Evolutionary conservation across 2,888 invertebrate genomes (phyloP), one percentile per base, ranked within the genome.

Genomic region (Yponomeuta malinellus): DNA sequence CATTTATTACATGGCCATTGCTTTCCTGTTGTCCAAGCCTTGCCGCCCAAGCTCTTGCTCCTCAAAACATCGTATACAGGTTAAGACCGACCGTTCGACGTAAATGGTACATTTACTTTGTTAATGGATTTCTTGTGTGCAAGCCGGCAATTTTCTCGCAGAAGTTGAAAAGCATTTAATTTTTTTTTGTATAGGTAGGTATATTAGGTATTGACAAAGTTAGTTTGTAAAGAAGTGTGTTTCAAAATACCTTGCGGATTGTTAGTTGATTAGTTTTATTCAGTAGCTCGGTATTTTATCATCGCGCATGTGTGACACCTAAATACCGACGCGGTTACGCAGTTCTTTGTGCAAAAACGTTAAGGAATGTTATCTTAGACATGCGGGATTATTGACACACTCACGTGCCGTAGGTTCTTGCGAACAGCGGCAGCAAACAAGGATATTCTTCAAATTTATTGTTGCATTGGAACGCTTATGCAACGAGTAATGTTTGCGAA

Each of bases 291-390:
- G 76, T 77, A 79, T 81, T 75, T 81, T 76, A 80, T 79, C 79
- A 76, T 75, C 48, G 64, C 48, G 43, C 65, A 37, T 68, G 63
- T 48, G 63, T 63, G 71, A 71, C 72, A 73, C 76, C 71, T 73
- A 80, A 82, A 82, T 83, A 78, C 80, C 82, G 78, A 48, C 6
- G 52, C 15, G 68, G 33, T 69, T 63, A 70, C 63, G 70, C 68
- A 70, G 31, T 37, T 59, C 37, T 52, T 70, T 63, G 70, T 75
- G 82, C 80, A 75, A 81, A 78, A 81, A 78, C 77, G 78, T 79
- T 74, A 74, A 78, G 82, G 82, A 83, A 83, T 84, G 80, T 84
- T 83, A 83, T 85, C 83, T 82, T 77, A 81, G 79, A 82, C 71
- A 72, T 74, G 75, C 73, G 78, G 77, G 79, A 79, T 69, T 70